Evolutionary conservation across 1,140 invertebrate genomes (phyloP), one percentile per base, ranked within the genome.

Genomic region (Spodoptera frugiperda): DNA sequence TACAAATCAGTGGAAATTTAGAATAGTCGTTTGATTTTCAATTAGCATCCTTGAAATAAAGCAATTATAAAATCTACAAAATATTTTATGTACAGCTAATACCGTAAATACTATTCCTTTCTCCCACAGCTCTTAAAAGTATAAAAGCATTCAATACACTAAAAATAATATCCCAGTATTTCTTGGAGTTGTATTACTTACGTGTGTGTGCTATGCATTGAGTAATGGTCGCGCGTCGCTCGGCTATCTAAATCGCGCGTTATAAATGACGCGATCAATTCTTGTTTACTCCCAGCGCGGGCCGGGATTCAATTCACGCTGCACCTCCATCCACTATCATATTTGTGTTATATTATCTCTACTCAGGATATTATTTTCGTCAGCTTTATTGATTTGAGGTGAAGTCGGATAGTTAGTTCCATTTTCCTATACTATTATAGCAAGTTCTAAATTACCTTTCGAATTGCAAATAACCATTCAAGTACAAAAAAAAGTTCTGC

Each of bases 191-290:
- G 70, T 72, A 17, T 11, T 57, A 25, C 74, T 68, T 63, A 51
- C 61, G 12, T 44, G 71, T 75, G 77, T 57, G 70, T 21, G 54
- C 74, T 53, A 44, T 15, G 78, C 48, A 30, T 71, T 89, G 90
- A 88, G 83, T 87, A 86, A 91, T 91, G 90, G 82, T 72, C 76
- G 78, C 87, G 78, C 82, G 87, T 86, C 82, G 84, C 82, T 77
- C 82, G 76, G 86, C 88, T 88, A 90, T 92, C 88, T 86, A 85
- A 89, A 90, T 89, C 86, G 85, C 84, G 49, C 82, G 83, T 90
- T 90, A 90, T 90, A 92, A 92, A 91, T 90, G 91, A 90, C 84
- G 87, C 86, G 85, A 92, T 92, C 89, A 90, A 87, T 90, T 90
- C 85, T 88, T 89, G 89, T 90, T 92, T 90, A 88, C 82, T 87